These are phyloP conservation scores for Chaetops frenatus DNA, from an alignment of 2,113 vertebrate species.

Conservation along the genomic window DNA sequence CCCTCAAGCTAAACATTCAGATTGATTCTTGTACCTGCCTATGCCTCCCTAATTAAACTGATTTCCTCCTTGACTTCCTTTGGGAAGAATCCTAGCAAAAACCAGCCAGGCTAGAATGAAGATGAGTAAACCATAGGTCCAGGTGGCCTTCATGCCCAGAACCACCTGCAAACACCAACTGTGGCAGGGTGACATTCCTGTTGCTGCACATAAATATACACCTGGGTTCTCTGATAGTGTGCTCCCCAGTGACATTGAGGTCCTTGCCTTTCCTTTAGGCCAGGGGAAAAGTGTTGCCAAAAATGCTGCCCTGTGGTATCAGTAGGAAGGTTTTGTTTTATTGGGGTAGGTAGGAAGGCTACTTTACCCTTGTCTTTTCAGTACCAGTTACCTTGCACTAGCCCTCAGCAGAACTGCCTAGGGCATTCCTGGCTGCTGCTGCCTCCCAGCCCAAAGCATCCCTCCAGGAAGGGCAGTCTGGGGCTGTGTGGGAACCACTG, in stretches of 20 bases:
- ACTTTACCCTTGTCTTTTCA: background rate
- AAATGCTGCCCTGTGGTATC: background rate
- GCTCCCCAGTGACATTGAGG: accelerated
- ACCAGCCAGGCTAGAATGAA: background rate
- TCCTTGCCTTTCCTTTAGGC: background rate
- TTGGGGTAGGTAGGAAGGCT: background rate
- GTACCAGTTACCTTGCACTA: background rate
- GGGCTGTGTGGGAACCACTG: background rate
- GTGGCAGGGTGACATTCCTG: background rate
- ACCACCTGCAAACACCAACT: background rate
- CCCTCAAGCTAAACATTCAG: background rate
- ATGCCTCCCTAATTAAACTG: background rate
- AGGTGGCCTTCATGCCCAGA: background rate
- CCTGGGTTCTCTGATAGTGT: background rate
- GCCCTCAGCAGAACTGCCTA: background rate
- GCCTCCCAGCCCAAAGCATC: background rate
- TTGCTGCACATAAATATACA: accelerated
- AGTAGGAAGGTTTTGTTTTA: background rate
- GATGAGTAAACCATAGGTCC: background rate
- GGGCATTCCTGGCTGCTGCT: background rate
- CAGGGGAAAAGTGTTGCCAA: background rate
- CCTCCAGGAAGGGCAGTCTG: background rate
- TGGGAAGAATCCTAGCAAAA: background rate
- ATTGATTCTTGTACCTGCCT: background rate
- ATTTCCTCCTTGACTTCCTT: background rate